These are phyloP conservation scores for Zootoca vivipara DNA, from an alignment of 2,113 vertebrate species.

Conservation along the genomic window DNA sequence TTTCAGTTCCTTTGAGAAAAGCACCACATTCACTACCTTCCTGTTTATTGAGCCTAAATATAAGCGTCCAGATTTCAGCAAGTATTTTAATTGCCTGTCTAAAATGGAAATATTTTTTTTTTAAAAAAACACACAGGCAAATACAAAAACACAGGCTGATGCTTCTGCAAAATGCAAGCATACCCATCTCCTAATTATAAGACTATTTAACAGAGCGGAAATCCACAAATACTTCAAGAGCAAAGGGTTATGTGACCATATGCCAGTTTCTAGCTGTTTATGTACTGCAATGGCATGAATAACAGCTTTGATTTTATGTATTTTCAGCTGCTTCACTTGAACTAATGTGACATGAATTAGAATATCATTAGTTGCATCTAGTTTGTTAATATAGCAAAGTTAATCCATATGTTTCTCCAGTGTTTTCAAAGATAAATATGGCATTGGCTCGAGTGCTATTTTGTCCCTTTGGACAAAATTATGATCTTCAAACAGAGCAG, in stretches of 20 bases:
- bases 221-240: not conserved
- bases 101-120: not conserved
- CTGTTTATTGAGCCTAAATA: not conserved
- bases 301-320: not conserved
- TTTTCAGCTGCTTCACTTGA: not conserved
- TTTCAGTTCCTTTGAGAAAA: slow-evolving; percentile 10
- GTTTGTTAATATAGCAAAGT: not conserved
- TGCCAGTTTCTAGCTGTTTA: not conserved
- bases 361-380: not conserved
- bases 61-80: not conserved
- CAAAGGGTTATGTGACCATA: not conserved
- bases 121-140: not conserved
- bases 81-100: not conserved
- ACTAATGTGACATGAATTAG: not conserved
- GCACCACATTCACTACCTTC: not conserved
- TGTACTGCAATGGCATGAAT: slow-evolving; percentile 15
- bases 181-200: slow-evolving; percentile 12
- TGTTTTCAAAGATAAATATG: not conserved
- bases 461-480: not conserved
- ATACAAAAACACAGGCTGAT: slow-evolving; percentile 6
- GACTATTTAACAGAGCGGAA: not conserved
- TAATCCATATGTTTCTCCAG: not conserved
- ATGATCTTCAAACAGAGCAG: not conserved
- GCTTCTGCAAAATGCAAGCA: not conserved
- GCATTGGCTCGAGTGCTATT: not conserved